These are phyloP conservation scores for Gerris lacustris DNA, from an alignment of 2,888 invertebrate genomes.

Conservation along the genomic window DNA sequence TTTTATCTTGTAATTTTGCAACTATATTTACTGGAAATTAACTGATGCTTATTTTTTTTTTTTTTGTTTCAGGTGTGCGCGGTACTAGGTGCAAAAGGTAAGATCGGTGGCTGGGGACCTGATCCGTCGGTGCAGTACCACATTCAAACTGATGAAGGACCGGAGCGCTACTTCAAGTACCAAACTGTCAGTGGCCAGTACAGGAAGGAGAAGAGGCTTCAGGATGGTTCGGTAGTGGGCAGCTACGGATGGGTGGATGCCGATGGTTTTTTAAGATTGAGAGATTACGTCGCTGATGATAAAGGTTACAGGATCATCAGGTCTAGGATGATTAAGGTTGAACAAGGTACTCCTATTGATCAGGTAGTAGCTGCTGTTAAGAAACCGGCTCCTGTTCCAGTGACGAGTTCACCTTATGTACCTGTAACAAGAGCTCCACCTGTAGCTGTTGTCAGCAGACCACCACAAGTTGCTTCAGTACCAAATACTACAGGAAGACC, in stretches of 20 bases:
- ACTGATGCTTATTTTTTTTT: background rate
- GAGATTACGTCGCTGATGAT: slow-evolving; percentile 78
- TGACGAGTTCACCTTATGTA: slow-evolving; percentile 23
- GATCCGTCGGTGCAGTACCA: slow-evolving; percentile 67
- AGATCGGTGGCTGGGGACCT: slow-evolving; percentile 46
- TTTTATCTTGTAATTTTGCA: too few species aligned
- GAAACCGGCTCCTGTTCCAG: slow-evolving; percentile 37
- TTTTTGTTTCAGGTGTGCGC: slow-evolving; percentile 35
- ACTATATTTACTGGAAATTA: too few species aligned
- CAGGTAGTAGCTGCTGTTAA: slow-evolving; percentile 60
- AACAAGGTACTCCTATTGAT: slow-evolving; percentile 56
- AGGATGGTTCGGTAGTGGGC: slow-evolving; percentile 75
- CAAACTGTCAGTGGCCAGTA: slow-evolving; percentile 65
- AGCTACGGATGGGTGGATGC: slow-evolving; percentile 82
- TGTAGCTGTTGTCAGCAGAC: slow-evolving; percentile 19
- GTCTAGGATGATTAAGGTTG: slow-evolving; percentile 66
- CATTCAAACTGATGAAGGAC: slow-evolving; percentile 86
- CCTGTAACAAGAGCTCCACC: slow-evolving; percentile 24
- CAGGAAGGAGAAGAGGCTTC: slow-evolving; percentile 69
- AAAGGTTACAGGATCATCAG: slow-evolving; percentile 60
- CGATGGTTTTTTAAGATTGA: slow-evolving; percentile 62
- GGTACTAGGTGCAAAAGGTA: slow-evolving; percentile 32
- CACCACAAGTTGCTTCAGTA: slow-evolving; percentile 15
- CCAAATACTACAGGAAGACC: slow-evolving; percentile 23
- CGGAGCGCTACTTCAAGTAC: slow-evolving; percentile 76